Evolutionary conservation across 2,113 vertebrate species (phyloP), one percentile per base, ranked within the genome.

Genomic region (Herpailurus yagouaroundi): DNA sequence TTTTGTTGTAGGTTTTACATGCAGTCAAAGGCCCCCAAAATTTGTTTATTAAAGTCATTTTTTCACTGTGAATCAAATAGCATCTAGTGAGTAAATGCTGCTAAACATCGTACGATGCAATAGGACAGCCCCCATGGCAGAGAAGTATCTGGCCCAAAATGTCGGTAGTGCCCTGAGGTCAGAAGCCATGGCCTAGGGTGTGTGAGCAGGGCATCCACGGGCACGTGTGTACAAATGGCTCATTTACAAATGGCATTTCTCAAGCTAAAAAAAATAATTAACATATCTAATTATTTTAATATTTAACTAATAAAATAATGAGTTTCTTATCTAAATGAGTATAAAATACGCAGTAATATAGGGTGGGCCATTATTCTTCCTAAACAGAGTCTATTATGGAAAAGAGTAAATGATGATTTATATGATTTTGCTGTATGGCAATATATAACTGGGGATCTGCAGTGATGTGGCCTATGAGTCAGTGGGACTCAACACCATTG

Each of bases 51-150:
- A 50, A 88, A 91, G 29, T 25, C 21, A 21, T 69, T 88, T 88
- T 91, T 60, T 73, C 69, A 14, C 95, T 91, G 18, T 74, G 63
- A 71, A 27, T 84, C 83, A 52, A 38, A 16, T 84, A 45, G 23
- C 36, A 36, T 33, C 52, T 25, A 3, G 0, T 52, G n/a, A 63
- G 1, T n/a, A 76, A 66, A 86, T 33, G 23, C 66, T 64, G 33
- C 31, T 29, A 27, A 82, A 60, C 48, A 63, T n/a, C 21, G 31
- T 18, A 55, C 0, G 31, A 23, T 7, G 23, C 36, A 66, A 60
- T 13, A 45, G 21, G 27, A 52, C 6, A 66, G 23, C 31, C 7
- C 4, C 16, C 38, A 6, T 10, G 3, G 5, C 27, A 55, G 48
- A n/a, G 57, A 69, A 57, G 88, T 36, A 1, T 19, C 57, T 41